These are phyloP conservation scores for Entomyzon cyanotis DNA, from an alignment of 2,113 vertebrate species.

Conservation along the genomic window DNA sequence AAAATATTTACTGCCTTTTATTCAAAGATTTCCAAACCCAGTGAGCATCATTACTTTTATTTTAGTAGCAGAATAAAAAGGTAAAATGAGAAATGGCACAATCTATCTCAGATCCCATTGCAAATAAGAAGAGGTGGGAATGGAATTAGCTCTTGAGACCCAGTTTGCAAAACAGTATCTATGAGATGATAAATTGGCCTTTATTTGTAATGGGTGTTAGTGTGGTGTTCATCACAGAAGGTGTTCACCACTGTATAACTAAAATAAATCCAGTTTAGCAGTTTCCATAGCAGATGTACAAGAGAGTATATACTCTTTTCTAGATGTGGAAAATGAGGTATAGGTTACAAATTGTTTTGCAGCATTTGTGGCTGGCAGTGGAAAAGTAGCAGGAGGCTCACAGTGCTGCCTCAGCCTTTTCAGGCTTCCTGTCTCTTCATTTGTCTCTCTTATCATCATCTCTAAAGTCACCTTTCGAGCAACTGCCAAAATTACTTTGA, in stretches of 20 bases:
- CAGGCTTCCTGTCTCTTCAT: not conserved
- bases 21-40: not conserved
- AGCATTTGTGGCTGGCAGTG: not conserved
- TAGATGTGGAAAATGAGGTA: not conserved
- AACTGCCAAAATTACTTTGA: not conserved
- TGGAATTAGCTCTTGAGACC: not conserved
- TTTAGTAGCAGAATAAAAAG: not conserved
- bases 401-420: conserved; percentile 3
- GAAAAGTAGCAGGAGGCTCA: not conserved
- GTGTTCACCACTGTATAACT: not conserved
- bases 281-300: not conserved
- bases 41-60: not conserved
- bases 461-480: conserved; percentile 24
- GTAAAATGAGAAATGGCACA: not conserved
- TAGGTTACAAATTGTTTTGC: not conserved
- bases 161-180: not conserved
- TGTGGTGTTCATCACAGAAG: not conserved
- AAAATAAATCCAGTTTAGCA: not conserved
- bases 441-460: not conserved
- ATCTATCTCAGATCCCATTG: not conserved
- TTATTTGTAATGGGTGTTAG: not conserved
- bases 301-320: not conserved
- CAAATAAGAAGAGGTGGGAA: not conserved
- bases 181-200: not conserved
- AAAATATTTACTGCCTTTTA: not conserved